Evolutionary conservation across 2,888 invertebrate genomes (phyloP).

Genomic region (Exephanes ischioxanthus): DNA sequence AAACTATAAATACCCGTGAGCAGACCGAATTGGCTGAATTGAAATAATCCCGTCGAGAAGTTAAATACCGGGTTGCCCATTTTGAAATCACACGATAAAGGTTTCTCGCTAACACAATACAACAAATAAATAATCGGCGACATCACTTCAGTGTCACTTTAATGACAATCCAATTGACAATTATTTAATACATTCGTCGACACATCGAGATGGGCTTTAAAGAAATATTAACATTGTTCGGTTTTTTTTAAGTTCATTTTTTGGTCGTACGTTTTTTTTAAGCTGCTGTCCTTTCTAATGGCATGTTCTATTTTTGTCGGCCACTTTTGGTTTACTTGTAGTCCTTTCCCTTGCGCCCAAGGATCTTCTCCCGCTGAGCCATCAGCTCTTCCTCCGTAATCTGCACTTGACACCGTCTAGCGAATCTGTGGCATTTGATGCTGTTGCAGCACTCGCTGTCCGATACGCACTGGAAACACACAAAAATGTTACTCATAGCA

Average conservation of each 20-base stretch:
- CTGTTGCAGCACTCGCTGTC: constrained; percentile 71
- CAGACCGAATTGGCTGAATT: neutral
- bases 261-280: neutral
- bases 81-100: neutral
- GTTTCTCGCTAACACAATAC: neutral
- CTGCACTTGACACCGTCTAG: constrained; percentile 80
- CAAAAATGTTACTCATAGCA: neutral
- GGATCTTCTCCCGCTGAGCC: constrained; percentile 77
- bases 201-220: neutral
- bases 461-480: constrained; percentile 74
- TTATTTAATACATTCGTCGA: neutral
- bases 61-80: neutral
- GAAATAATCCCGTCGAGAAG: neutral
- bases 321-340: constrained; percentile 57
- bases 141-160: constrained; percentile 22
- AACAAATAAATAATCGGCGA: neutral
- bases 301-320: neutral
- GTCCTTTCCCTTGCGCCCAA: constrained; percentile 74
- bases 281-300: neutral
- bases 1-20: constrained; percentile 12
- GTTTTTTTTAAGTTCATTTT: neutral
- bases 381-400: constrained; percentile 79
- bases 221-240: neutral
- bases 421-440: constrained; percentile 76
- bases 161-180: constrained; percentile 24